A percentile compares a stretch with the other conserved stretches of the same genome.
Conservation (phyloP, 2,888 invertebrate genomes). For the Adela reaumurella region DNA sequence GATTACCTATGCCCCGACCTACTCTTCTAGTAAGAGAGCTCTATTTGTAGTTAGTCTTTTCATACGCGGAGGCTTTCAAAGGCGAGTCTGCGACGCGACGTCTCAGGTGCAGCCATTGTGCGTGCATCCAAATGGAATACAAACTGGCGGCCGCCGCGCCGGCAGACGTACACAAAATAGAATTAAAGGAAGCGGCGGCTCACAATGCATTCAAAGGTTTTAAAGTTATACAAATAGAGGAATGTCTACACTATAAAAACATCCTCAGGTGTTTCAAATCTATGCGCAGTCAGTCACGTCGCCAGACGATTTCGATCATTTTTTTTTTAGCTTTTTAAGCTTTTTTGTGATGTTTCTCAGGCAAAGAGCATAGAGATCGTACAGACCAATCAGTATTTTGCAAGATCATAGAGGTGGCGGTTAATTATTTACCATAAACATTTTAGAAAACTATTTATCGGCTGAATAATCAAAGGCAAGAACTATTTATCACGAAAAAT, state of each 20-base stretch:
- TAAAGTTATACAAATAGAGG: constrained; percentile 30
- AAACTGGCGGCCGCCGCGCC: background rate
- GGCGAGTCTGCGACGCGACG: background rate
- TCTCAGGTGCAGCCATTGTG: background rate
- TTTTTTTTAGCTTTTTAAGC: no score
- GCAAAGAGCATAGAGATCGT: no score
- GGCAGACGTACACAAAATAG: constrained; percentile 23
- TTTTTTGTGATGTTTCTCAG: no score
- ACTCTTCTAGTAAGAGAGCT: no score
- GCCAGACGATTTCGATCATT: no score
- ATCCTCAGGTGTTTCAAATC: constrained; percentile 14
- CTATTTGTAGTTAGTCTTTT: background rate
- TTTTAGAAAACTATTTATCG: no score
- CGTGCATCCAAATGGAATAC: background rate
- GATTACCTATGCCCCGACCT: no score
- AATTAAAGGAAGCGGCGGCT: constrained; percentile 36
- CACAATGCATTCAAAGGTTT: constrained; percentile 38
- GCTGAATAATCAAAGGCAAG: no score
- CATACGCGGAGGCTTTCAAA: background rate
- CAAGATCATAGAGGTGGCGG: no score
- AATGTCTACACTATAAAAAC: constrained; percentile 19
- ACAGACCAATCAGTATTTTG: no score
- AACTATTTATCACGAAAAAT: no score
- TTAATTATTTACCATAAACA: constrained; percentile 3
- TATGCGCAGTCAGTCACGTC: background rate